A percentile compares a stretch with the other conserved stretches of the same genome.
Evolutionary conservation across 2,888 invertebrate species (phyloP).

Genomic region (Leptodirus hochenwartii): DNA sequence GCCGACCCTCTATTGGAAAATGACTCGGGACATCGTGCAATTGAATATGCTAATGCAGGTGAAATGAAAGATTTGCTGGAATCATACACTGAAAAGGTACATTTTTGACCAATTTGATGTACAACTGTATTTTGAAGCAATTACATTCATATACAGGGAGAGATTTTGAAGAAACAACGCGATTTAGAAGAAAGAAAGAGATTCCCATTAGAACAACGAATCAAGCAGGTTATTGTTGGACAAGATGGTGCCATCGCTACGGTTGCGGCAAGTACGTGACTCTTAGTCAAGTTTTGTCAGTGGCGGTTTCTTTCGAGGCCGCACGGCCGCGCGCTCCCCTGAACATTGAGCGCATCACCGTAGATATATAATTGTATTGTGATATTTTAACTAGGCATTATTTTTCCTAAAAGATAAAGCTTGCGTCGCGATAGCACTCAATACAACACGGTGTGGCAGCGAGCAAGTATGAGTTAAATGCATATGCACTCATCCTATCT

Average conservation of each 20-base stretch:
- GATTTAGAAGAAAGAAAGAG: slow-evolving; percentile 63
- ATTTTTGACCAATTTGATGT: slow-evolving; percentile 3
- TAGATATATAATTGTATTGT: too few species aligned
- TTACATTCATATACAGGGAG: slow-evolving; percentile 13
- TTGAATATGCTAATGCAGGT: slow-evolving; percentile 52
- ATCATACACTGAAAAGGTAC: slow-evolving; percentile 30
- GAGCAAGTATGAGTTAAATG: too few species aligned
- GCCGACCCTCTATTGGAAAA: slow-evolving; percentile 58
- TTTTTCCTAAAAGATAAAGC: too few species aligned
- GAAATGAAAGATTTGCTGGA: slow-evolving; percentile 41
- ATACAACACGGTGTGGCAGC: too few species aligned
- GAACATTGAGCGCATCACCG: too few species aligned
- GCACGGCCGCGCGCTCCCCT: too few species aligned
- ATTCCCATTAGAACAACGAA: slow-evolving; percentile 67
- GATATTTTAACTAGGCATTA: too few species aligned
- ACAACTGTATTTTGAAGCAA: background rate
- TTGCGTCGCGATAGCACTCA: too few species aligned
- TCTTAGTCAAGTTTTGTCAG: slow-evolving; percentile 2
- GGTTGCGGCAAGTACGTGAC: slow-evolving; percentile 45
- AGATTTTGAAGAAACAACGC: slow-evolving; percentile 35
- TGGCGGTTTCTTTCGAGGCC: too few species aligned
- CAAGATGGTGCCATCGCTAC: slow-evolving; percentile 67
- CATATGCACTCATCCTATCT: too few species aligned
- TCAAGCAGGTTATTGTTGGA: slow-evolving; percentile 69
- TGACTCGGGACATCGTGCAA: slow-evolving; percentile 57